Evolutionary conservation across 2,113 vertebrate species (phyloP).

Genomic region (Phylloscopus trochiloides): DNA sequence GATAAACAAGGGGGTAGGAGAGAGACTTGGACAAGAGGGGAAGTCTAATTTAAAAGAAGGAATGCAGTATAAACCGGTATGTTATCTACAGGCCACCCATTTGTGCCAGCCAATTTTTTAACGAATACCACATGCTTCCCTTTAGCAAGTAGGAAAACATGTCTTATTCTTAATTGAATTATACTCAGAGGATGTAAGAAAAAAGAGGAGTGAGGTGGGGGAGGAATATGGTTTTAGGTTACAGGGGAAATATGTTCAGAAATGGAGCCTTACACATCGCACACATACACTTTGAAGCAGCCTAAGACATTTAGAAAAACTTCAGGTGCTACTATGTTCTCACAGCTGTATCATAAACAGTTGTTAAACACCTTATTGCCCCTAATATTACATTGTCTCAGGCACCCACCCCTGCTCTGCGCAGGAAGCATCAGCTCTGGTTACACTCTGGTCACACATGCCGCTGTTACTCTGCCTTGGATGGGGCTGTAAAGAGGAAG

Average conservation of each 20-base stretch:
- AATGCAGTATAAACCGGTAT: not conserved
- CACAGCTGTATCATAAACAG: conserved; percentile 35
- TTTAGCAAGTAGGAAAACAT: conserved; percentile 40
- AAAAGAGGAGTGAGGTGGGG: conserved; percentile 7
- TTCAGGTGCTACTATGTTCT: not conserved
- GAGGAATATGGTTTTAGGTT: not conserved
- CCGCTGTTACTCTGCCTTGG: not conserved
- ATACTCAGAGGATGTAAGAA: conserved; percentile 9
- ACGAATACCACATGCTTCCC: conserved; percentile 15
- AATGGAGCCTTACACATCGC: not conserved
- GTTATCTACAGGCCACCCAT: conserved; percentile 9
- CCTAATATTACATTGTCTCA: not conserved
- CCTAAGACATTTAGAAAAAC: not conserved
- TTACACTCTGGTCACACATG: not conserved
- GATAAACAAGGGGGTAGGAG: not conserved
- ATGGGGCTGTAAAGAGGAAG: not conserved
- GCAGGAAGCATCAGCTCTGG: not conserved
- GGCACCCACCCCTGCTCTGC: not conserved
- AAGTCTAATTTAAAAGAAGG: not conserved
- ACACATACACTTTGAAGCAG: not conserved
- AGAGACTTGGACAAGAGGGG: not conserved
- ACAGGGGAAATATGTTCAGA: not conserved
- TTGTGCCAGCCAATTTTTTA: conserved; percentile 48
- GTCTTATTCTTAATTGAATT: conserved; percentile 53
- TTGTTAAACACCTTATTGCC: conserved; percentile 35